Evolutionary conservation across 2,113 vertebrate genomes (phyloP).

Genomic region (Hippocampus abdominalis): DNA sequence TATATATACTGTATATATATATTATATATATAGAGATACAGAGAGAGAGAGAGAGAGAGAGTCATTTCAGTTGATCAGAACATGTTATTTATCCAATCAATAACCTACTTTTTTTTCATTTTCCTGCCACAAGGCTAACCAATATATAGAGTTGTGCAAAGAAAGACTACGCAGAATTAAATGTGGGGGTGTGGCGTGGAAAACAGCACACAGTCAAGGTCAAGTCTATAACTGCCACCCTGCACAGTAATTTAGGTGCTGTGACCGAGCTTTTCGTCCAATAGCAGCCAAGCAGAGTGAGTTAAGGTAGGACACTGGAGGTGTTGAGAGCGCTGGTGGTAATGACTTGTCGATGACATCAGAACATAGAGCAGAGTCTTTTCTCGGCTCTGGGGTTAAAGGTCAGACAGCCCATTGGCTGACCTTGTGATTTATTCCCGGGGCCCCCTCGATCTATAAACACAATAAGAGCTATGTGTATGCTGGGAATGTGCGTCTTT

Average conservation of each 20-base stretch:
- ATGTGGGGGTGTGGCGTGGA: constrained; percentile 46
- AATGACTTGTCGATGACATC: constrained; percentile 71
- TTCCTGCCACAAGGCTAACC: constrained; percentile 15
- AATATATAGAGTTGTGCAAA: constrained; percentile 13
- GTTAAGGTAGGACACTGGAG: constrained; percentile 44
- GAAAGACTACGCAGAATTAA: constrained; percentile 47
- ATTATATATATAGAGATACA: too few relatives aligned
- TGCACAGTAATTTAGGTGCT: constrained; percentile 54
- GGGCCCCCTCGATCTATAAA: constrained; percentile 61
- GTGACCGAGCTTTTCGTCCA: constrained; percentile 33
- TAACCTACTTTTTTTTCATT: constrained; percentile 16
- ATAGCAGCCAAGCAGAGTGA: constrained; percentile 20
- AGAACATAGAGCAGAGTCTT: constrained; percentile 63
- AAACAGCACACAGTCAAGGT: constrained; percentile 60
- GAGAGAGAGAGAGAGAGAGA: too few relatives aligned
- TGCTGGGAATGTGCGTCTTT: constrained; percentile 47
- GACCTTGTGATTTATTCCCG: constrained; percentile 66
- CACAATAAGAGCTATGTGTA: constrained; percentile 61
- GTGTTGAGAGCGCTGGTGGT: constrained; percentile 62
- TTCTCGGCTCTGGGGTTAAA: constrained; percentile 50
- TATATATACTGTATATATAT: not conserved
- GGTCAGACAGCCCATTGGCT: constrained; percentile 64
- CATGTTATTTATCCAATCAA: constrained; percentile 18
- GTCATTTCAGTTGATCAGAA: not conserved
- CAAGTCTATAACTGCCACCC: constrained; percentile 60